These are phyloP conservation scores for Hypercompe scribonia DNA, from an alignment of 2,888 invertebrate species.

Conservation along the genomic window DNA sequence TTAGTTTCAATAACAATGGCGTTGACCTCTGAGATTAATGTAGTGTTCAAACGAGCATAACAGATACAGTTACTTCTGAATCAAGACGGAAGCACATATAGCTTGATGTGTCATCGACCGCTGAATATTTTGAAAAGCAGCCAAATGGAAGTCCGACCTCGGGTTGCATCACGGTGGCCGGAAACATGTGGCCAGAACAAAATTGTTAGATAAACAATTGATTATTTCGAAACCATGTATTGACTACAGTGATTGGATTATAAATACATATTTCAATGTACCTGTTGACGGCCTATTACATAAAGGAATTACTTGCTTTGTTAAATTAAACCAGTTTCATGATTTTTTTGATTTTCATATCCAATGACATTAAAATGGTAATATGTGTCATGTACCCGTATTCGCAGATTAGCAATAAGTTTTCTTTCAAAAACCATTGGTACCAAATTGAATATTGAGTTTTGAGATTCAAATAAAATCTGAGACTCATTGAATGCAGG, in stretches of 20 bases:
- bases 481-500: background rate
- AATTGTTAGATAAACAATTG: constrained; percentile 57
- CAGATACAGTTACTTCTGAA: constrained; percentile 31
- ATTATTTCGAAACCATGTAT: constrained; percentile 29
- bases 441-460: background rate
- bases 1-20: constrained; percentile 19
- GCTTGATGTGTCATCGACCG: constrained; percentile 58
- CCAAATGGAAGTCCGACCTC: constrained; percentile 58
- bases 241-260: background rate
- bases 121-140: constrained; percentile 58
- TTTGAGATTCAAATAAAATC: background rate
- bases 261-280: background rate
- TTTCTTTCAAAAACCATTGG: background rate
- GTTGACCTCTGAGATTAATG: constrained; percentile 30
- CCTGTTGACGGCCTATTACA: background rate
- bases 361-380: no score
- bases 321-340: no score
- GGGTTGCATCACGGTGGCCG: constrained; percentile 46
- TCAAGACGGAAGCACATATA: constrained; percentile 34
- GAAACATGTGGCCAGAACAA: constrained; percentile 59
- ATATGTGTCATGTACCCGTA: no score
- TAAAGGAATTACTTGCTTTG: background rate
- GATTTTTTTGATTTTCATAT: no score
- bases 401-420: no score
- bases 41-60: constrained; percentile 14